Evolutionary conservation across 2,797 vertebrate genomes (phyloP).

Genomic region (Manis crassicaudata): DNA sequence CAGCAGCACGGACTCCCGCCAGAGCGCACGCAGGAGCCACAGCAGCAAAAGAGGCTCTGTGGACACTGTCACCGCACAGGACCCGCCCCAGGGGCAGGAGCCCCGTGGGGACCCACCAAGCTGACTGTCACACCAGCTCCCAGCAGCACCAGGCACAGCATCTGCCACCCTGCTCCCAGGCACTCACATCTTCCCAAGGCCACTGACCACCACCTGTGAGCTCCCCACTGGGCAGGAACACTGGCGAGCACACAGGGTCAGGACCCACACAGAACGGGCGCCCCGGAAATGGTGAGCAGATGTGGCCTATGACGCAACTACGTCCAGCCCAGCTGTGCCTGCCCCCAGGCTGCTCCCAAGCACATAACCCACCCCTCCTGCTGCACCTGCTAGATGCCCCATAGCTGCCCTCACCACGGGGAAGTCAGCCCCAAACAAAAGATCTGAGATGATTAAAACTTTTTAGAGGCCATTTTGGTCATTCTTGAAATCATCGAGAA

Average conservation of each 20-base stretch:
- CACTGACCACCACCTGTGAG: background rate
- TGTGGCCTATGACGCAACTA: no score
- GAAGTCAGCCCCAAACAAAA: background rate
- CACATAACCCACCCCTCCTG: background rate
- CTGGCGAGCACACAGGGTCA: no score
- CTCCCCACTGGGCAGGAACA: background rate
- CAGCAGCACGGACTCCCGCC: background rate
- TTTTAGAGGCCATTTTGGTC: conserved; percentile 77
- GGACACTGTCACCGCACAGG: background rate
- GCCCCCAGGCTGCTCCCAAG: background rate
- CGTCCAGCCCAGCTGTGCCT: no score
- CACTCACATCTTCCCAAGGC: background rate
- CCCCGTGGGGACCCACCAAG: no score
- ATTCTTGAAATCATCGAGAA: conserved; percentile 74
- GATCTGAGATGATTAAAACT: conserved; percentile 3
- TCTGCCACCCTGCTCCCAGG: no score
- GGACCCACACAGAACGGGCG: no score
- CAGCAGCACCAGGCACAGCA: no score
- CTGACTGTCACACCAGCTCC: no score
- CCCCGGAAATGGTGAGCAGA: no score
- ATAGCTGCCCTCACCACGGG: background rate
- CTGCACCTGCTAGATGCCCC: background rate
- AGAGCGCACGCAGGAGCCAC: accelerated
- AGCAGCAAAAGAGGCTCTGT: accelerated
- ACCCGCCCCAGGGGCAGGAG: no score